Conservation (phyloP, 2,113 vertebrate species). For the Tenrec ecaudatus region DNA sequence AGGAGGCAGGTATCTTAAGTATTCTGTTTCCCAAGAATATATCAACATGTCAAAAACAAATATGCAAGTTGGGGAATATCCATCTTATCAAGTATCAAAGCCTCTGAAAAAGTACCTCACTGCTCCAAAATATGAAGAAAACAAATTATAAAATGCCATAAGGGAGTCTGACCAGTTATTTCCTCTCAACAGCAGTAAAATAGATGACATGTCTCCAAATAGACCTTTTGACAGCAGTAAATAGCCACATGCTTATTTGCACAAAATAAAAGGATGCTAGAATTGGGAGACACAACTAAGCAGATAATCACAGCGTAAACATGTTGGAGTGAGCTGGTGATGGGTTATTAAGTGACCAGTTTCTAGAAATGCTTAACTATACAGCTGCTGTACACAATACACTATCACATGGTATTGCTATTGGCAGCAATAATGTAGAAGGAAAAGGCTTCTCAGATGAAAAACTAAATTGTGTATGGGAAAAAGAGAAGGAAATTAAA, state of each 20-base stretch:
- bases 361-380: slow-evolving; percentile 1
- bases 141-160: background rate
- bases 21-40: background rate
- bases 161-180: background rate
- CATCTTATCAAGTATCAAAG: background rate
- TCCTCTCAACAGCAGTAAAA: background rate
- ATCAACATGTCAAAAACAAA: background rate
- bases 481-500: slow-evolving; percentile 55
- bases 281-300: background rate
- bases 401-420: background rate
- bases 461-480: background rate
- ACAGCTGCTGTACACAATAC: background rate
- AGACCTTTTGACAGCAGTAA: background rate
- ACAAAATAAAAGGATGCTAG: background rate
- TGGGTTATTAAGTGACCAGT: background rate
- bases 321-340: background rate
- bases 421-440: background rate
- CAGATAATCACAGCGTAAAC: slow-evolving; percentile 14
- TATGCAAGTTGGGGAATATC: background rate
- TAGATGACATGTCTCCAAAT: background rate
- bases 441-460: slow-evolving; percentile 14
- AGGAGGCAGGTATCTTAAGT: background rate
- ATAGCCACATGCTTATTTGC: background rate
- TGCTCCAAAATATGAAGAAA: slow-evolving; percentile 39
- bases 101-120: background rate